Conservation (phyloP, 2,797 vertebrate genomes). For the Trachops cirrhosus region DNA sequence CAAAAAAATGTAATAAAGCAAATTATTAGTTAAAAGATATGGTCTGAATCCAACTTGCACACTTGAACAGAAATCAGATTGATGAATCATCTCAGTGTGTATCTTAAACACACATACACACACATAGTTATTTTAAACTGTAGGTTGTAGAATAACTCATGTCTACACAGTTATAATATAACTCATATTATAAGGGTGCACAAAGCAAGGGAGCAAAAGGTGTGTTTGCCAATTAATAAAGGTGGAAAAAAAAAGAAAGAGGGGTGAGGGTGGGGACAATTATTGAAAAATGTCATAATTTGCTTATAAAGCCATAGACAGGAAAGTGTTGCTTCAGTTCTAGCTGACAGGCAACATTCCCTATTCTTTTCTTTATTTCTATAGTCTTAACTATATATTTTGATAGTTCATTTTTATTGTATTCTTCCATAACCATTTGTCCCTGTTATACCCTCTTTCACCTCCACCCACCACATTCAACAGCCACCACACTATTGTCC, state of each 20-base stretch:
- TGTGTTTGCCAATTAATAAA: not conserved
- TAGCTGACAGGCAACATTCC: not conserved
- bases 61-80: constrained; percentile 7
- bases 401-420: too few relatives aligned
- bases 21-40: not conserved
- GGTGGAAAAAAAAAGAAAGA: not conserved
- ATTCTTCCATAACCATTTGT: too few relatives aligned
- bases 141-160: not conserved
- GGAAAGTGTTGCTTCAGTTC: not conserved
- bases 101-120: not conserved
- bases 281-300: not conserved
- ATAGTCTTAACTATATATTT: not conserved
- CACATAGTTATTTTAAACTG: not conserved
- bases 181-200: not conserved
- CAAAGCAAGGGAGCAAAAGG: not conserved
- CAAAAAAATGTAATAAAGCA: not conserved
- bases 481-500: too few relatives aligned
- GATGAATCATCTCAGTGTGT: not conserved
- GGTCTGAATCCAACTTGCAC: not conserved
- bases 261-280: not conserved
- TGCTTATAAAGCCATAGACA: not conserved
- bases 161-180: not conserved
- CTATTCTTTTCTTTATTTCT: not conserved
- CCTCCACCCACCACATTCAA: too few relatives aligned
- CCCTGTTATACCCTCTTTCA: too few relatives aligned